Percentiles rank a stretch among this genome's conserved stretches.
Evolutionary conservation across 2,113 vertebrate genomes (phyloP).

Genomic region (Halichoerus grypus): DNA sequence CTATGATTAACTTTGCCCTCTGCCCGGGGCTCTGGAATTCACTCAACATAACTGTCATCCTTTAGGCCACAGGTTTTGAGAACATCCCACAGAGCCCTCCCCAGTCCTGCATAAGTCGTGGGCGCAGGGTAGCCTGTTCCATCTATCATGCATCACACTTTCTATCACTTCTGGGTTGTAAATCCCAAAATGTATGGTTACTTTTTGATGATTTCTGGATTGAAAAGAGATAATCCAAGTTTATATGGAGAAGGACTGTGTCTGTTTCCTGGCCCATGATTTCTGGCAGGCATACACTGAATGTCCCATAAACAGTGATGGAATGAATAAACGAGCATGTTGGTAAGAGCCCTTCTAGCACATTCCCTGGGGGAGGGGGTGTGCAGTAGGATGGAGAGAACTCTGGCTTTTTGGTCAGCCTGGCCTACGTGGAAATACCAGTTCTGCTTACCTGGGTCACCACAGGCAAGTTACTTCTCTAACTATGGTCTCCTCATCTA

Average conservation of each 20-base stretch:
- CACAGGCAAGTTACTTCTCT: background rate
- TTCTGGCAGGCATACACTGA: background rate
- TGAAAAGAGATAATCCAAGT: background rate
- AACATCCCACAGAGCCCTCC: background rate
- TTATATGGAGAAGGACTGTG: background rate
- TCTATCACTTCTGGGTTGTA: background rate
- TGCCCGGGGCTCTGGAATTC: background rate
- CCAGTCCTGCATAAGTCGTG: rapidly evolving
- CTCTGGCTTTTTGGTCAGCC: background rate
- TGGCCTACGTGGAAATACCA: background rate
- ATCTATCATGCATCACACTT: rapidly evolving
- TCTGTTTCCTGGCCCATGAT: background rate
- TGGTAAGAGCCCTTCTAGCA: background rate
- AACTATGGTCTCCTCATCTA: background rate
- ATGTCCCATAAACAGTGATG: background rate
- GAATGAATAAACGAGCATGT: too few species aligned
- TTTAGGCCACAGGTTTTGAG: background rate
- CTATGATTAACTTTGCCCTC: background rate
- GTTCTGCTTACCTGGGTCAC: background rate
- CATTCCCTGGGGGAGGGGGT: background rate
- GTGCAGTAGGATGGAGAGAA: background rate
- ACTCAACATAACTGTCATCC: background rate
- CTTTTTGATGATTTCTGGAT: background rate
- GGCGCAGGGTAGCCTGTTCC: background rate
- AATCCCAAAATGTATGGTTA: background rate